These are phyloP conservation scores for Mesodorylaimus sp. DNA, from an alignment of 2,888 invertebrate species.

Conservation along the genomic window DNA sequence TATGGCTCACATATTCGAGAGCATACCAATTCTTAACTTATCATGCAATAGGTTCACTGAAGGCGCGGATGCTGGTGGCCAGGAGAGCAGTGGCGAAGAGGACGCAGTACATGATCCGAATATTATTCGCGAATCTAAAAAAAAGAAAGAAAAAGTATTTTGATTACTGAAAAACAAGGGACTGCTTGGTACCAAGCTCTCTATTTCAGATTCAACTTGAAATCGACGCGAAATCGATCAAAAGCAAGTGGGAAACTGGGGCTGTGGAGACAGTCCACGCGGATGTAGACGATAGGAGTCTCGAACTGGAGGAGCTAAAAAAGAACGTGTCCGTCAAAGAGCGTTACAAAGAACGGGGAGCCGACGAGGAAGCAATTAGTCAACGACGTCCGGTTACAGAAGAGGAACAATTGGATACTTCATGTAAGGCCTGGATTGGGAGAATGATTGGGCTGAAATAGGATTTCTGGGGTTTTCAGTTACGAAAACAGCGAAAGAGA, in stretches of 20 bases:
- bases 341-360: conserved; percentile 23
- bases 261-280: conserved; percentile 22
- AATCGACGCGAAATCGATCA: conserved; percentile 21
- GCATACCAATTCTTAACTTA: conserved; percentile 6
- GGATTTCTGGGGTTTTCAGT: too few species aligned
- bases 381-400: not conserved
- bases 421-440: not conserved
- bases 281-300: conserved; percentile 17
- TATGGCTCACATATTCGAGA: conserved; percentile 7
- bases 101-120: conserved; percentile 17
- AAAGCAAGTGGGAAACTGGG: conserved; percentile 29
- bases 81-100: not conserved
- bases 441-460: too few species aligned
- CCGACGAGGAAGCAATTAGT: conserved; percentile 11
- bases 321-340: conserved; percentile 22
- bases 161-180: not conserved
- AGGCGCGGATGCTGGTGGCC: not conserved
- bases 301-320: conserved; percentile 25
- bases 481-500: conserved; percentile 22
- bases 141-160: conserved; percentile 12
- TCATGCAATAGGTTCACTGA: too few species aligned
- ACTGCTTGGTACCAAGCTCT: not conserved
- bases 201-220: conserved; percentile 10
- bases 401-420: not conserved
- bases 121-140: conserved; percentile 16